Base-by-base conservation (phyloP, 2,888 invertebrate species). In the Drosophila demipolita region DNA sequence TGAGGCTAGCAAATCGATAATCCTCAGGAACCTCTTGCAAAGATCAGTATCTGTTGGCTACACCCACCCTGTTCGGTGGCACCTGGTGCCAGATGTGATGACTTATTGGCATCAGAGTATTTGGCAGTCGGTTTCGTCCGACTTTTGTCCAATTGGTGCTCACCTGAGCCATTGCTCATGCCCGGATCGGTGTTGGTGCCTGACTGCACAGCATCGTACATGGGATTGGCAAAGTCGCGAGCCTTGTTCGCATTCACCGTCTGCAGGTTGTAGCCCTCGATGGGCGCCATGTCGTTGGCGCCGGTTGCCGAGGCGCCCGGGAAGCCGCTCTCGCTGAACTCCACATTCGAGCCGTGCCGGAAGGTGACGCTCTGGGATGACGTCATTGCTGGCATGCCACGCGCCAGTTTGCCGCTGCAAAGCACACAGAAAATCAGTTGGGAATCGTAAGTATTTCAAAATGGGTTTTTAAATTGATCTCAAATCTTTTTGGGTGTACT, bases 151-250 rank as follows among this genome's bases (percentile, higher is more conserved):
- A 45, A 0, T 15, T n/a, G 11, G 20, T 38, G 75, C 83, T 93
- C 93, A 93, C 95, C 95, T 89, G 94, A 94, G 82, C 95, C 95
- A 83, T 95, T 95, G 76, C 94, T 95, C 79, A 95, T 93, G 60
- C 93, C 94, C 36, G 94, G 93, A 80, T 95, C 95, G 32, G 94
- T 93, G 82, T 92, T 94, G 71, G 93, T 93, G 60, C 95, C 95
- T 77, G 95, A 94, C 81, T 96, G 96, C 64, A 96, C 96, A 55
- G 97, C 98, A 91, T 99, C 99, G 93, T 99, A 99, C 97, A 99
- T 98, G 55, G 99, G 99, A 94, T 99, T 99, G 91, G 97, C 97
- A 94, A 99, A 99, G 93, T 99, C 99, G 61, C 98, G 94, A 67
- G 96, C 96, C 93, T 97, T 97, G 36, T 83, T 82, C 82, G 95